phyloP scores from a whole-genome alignment of 1,140 invertebrate genomes.

The Cyclargus thomasi region DNA sequence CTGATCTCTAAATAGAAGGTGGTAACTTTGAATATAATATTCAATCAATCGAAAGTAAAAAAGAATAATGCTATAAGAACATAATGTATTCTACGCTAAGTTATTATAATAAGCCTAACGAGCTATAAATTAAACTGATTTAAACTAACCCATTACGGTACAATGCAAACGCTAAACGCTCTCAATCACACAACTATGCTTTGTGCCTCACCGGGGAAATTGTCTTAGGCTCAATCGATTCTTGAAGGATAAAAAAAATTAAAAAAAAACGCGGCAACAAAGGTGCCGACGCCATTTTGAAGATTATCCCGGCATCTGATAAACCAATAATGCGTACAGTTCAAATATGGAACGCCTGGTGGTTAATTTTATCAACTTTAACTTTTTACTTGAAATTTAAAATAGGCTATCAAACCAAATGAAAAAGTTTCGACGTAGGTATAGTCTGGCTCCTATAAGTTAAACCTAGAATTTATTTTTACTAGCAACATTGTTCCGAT shows the following conservation, averaged over 20 bases:
- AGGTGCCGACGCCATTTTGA: constrained; percentile 56
- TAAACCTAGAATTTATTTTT: too few species aligned
- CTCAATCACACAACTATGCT: constrained; percentile 49
- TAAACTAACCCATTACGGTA: constrained; percentile 11
- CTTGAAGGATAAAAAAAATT: constrained; percentile 50
- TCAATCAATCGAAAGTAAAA: not conserved
- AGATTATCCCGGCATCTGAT: constrained; percentile 65
- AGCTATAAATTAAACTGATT: not conserved
- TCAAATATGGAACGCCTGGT: constrained; percentile 32
- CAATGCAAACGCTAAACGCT: constrained; percentile 27
- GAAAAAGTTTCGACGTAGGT: too few species aligned
- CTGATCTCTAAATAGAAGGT: too few species aligned
- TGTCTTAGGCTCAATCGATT: constrained; percentile 50
- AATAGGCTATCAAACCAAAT: not conserved
- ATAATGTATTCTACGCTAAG: not conserved
- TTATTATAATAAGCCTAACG: not conserved
- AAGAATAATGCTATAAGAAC: not conserved
- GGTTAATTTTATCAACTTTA: constrained; percentile 10
- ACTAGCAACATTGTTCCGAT: too few species aligned
- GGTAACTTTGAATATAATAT: too few species aligned
- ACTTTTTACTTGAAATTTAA: not conserved
- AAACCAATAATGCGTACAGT: constrained; percentile 61
- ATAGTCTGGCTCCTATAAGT: too few species aligned
- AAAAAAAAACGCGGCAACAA: constrained; percentile 53
- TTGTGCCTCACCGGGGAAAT: constrained; percentile 60